These are phyloP conservation scores for Diplosoma virens DNA, from an alignment of 23 tunicate genomes.

Conservation along the genomic window DNA sequence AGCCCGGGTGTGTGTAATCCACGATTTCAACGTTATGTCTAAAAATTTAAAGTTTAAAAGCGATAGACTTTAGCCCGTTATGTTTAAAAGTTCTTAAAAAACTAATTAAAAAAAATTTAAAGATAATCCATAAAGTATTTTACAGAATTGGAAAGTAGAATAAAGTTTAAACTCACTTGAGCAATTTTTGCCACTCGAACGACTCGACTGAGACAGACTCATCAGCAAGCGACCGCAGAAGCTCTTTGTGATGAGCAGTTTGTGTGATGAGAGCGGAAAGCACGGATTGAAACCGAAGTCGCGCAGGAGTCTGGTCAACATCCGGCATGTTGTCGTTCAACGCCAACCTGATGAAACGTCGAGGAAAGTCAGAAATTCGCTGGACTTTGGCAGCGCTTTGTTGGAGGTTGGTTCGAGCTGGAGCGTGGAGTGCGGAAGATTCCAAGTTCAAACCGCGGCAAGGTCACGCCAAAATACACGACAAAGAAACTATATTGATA, in stretches of 20 bases:
- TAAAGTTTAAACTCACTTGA: constrained; percentile 40
- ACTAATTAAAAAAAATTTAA: neutral
- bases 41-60: too few species aligned
- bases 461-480: too few species aligned
- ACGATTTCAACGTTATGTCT: constrained; percentile 44
- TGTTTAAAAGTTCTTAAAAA: too few species aligned
- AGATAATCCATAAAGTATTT: neutral
- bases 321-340: constrained; percentile 26
- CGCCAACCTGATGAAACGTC: constrained; percentile 2
- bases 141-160: neutral
- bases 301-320: neutral
- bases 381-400: too few species aligned
- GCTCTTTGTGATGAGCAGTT: constrained; percentile 57
- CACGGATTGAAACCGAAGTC: constrained; percentile 37
- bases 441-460: too few species aligned
- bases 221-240: constrained; percentile 23
- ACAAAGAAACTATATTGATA: too few species aligned
- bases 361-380: too few species aligned
- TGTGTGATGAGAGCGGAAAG: constrained; percentile 61
- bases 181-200: constrained; percentile 76
- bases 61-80: too few species aligned
- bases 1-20: constrained; percentile 29
- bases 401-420: too few species aligned
- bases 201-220: constrained; percentile 6
- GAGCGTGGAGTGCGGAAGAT: too few species aligned